Evolutionary conservation across 2,113 vertebrate species (phyloP), one percentile per base, ranked within the genome.

Genomic region (Sander lucioperca): DNA sequence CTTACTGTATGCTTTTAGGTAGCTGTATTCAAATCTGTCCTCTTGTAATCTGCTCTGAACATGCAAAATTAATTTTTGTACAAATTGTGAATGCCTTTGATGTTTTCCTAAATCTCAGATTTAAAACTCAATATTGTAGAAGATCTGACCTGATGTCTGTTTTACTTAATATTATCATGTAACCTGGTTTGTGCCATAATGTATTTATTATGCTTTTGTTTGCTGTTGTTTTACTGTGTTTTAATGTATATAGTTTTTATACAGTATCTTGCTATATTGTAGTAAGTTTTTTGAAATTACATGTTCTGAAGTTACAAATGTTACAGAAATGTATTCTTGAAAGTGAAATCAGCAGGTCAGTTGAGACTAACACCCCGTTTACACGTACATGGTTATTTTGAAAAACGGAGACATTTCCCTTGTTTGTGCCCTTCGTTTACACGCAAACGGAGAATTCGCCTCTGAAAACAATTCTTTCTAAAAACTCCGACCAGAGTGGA

Each of bases 1-100:
- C 30, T 30, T 30, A 30, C 30, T 30, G 30, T 30, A 7, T 45
- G 25, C 36, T 36, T 61, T 43, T 25, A 66, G 64, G 21, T 45
- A 45, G 23, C 53, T 61, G 8, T 66, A 61, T 54, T 66, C 72
- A 65, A 16, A 54, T 67, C 21, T 61, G 64, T 64, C 63, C n/a
- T 65, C n/a, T 10, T 64, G 36, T 45, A 18, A 66, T 18, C 23
- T 27, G 45, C 10, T 48, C 43, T 30, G 23, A 39, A 50, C 64
- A 27, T 15, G 8, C 25, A 50, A 64, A 3, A 45, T 23, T 13
- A n/a, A 45, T 65, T 47, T 47, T 16, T 25, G 14, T 25, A 23
- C 14, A 65, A 25, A 30, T 11, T 27, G 23, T 45, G 6, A 63
- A 50, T 3, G 0, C 16, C 15, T 67, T 50, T 27, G 15, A 19